Evolutionary conservation across 2,888 invertebrate genomes (phyloP).

Genomic region (Baronia brevicornis): DNA sequence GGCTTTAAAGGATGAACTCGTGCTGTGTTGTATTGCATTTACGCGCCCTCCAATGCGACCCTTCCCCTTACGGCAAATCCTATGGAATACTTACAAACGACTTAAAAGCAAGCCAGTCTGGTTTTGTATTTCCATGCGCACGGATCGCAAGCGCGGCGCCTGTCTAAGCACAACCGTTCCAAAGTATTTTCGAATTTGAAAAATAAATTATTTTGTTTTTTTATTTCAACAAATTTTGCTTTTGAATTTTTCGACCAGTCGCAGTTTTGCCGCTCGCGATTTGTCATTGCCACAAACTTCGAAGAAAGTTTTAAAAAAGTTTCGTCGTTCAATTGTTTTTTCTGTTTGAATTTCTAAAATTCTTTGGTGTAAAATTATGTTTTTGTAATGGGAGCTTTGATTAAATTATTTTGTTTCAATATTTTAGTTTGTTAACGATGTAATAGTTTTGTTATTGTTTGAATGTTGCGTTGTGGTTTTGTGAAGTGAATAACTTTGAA

Average conservation of each 20-base stretch:
- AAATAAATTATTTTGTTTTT: slow-evolving; percentile 29
- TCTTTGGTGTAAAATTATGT: slow-evolving; percentile 48
- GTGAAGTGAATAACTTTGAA: slow-evolving; percentile 30
- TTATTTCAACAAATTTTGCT: slow-evolving; percentile 17
- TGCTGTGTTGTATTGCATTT: slow-evolving; percentile 62
- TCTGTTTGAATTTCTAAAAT: slow-evolving; percentile 27
- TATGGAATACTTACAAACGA: slow-evolving; percentile 71
- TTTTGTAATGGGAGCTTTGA: slow-evolving; percentile 47
- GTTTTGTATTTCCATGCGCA: slow-evolving; percentile 67
- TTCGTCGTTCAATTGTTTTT: slow-evolving; percentile 29
- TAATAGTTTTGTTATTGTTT: slow-evolving; percentile 39
- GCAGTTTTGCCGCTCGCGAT: slow-evolving; percentile 34
- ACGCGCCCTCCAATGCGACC: slow-evolving; percentile 69
- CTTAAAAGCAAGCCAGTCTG: slow-evolving; percentile 67
- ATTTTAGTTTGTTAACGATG: slow-evolving; percentile 30
- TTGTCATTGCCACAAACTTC: slow-evolving; percentile 35
- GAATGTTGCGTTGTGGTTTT: slow-evolving; percentile 37
- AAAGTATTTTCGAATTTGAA: slow-evolving; percentile 53
- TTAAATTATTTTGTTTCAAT: slow-evolving; percentile 38
- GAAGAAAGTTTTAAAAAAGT: slow-evolving; percentile 39
- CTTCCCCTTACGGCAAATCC: slow-evolving; percentile 72
- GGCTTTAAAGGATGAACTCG: slow-evolving; percentile 59
- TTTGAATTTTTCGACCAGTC: slow-evolving; percentile 24
- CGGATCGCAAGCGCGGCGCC: slow-evolving; percentile 54
- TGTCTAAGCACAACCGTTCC: slow-evolving; percentile 33